A percentile compares a stretch with the other conserved stretches of the same genome.
Conservation (phyloP, 1,140 invertebrate species). For the Drosophila littoralis region DNA sequence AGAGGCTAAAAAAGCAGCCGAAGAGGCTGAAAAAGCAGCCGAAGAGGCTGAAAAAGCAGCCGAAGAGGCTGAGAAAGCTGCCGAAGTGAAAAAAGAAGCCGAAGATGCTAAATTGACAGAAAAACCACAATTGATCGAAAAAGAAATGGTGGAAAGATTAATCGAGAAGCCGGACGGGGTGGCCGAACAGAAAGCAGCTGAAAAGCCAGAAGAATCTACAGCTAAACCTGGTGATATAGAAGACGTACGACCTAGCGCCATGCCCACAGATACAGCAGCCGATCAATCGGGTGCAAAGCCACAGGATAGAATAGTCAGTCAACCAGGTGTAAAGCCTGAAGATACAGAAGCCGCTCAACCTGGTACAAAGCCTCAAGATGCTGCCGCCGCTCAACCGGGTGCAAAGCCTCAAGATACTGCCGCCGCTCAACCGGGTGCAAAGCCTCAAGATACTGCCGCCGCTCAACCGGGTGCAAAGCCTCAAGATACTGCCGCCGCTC, state of each 20-base stretch:
- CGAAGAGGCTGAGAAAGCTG: neutral
- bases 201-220: neutral
- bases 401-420: neutral
- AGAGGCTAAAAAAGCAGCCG: constrained; percentile 6
- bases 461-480: neutral
- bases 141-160: neutral
- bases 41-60: neutral
- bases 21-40: neutral
- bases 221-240: neutral
- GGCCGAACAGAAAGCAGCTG: neutral
- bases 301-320: neutral
- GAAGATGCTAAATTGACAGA: no score
- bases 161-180: no score
- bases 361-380: neutral
- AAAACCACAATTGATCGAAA: neutral
- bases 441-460: neutral
- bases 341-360: neutral
- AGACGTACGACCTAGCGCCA: neutral
- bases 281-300: neutral
- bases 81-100: no score
- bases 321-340: neutral
- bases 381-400: neutral
- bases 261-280: neutral
- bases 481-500: neutral
- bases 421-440: neutral